These are phyloP conservation scores for Chloebia gouldiae DNA, from an alignment of 2,113 vertebrate genomes.

Conservation along the genomic window DNA sequence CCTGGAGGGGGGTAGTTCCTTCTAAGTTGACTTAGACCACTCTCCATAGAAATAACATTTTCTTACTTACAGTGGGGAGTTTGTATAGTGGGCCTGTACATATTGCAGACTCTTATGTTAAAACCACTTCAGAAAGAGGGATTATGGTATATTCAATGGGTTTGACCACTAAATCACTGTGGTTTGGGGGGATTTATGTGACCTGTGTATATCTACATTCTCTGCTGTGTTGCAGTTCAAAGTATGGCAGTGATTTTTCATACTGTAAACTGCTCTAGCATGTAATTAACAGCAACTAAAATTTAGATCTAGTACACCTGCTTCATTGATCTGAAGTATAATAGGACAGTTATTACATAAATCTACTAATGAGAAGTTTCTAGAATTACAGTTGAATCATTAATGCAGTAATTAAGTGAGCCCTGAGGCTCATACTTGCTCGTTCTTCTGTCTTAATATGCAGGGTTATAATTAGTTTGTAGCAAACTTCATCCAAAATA, in stretches of 20 bases:
- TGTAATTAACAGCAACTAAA: neutral
- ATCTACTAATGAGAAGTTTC: neutral
- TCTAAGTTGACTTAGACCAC: neutral
- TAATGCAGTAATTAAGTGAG: neutral
- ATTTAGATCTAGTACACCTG: neutral
- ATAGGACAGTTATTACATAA: neutral
- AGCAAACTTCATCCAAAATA: neutral
- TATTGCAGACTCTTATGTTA: neutral
- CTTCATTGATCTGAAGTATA: neutral
- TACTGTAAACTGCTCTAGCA: neutral
- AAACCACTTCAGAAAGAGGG: neutral
- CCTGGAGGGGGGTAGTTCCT: neutral
- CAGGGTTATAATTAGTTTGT: neutral
- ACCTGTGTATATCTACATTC: accelerated
- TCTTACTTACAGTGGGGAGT: neutral
- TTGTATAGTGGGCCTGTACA: accelerated
- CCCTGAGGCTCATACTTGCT: neutral
- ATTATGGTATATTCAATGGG: neutral
- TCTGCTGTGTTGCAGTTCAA: neutral
- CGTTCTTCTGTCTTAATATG: neutral
- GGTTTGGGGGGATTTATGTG: neutral
- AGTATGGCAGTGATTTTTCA: neutral
- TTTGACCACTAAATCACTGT: neutral
- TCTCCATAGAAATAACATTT: neutral
- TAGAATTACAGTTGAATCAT: neutral